Base-by-base conservation (phyloP, 2,888 invertebrate genomes). In the Plagiodera versicolora region DNA sequence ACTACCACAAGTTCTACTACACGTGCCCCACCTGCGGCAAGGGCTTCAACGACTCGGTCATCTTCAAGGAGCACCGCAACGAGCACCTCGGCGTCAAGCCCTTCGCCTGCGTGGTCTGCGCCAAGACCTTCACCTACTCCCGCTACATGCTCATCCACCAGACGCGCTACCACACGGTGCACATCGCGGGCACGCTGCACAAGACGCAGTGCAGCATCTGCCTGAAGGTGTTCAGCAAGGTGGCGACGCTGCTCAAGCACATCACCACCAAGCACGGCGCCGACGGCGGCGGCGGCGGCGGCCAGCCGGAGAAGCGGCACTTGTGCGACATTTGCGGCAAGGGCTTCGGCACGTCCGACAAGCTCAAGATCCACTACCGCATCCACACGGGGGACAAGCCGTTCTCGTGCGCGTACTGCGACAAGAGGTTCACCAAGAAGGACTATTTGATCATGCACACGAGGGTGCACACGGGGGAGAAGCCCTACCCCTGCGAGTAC, bases 1-100 rank as follows among this genome's bases (percentile, higher is more conserved):
- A 84, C 66, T 74, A 77, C 56, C 82, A 83, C 71, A 83, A 81
- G 60, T 81, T 79, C 58, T 79, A 79, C 56, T 81, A 76, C 64
- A 78, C 82, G 1, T 84, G 84, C 58, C 74, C 79, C 11, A 77
- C 77, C 1, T 84, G 84, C 62, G 83, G 83, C 0, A 84, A 83
- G 67, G 82, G 81, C 0, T 84, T 79, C 65, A 80, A 82, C 1
- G 78, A 78, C n/a, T 73, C 76, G 9, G 79, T 80, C 10, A 81
- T 82, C 50, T 74, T 82, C 39, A 75, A 79, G 47, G 75, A 81
- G 32, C 84, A 84, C 61, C 74, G 78, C 46, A 73, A 76, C 52
- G 73, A 75, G 56, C 84, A 84, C 63, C 77, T 80, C 53, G 72
- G 75, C 0, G 81, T 82, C 2, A 72, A 75, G 63, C 74, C 79